Base-by-base conservation (phyloP, 2,888 invertebrate genomes). In the Scaptomyza flava region DNA sequence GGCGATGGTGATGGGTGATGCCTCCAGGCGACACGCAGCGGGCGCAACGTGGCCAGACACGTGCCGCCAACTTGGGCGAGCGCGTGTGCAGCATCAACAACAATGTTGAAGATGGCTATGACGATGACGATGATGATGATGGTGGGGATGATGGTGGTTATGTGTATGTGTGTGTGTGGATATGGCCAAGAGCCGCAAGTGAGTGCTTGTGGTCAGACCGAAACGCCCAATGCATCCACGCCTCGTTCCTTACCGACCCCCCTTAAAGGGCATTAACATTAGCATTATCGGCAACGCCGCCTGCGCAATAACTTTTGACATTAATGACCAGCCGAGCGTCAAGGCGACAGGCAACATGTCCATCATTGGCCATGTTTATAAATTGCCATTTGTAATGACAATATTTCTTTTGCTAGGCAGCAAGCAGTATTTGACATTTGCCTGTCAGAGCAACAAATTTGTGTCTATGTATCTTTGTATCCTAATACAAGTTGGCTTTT, bases 291-390 rank as follows among this genome's bases (percentile, higher is more conserved):
- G 56, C 64, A 54, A 58, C 52, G 78, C 79, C 84, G 82, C 85
- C 87, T 81, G 85, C 75, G 89, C 82, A 84, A 89, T 89, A 82
- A 82, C 82, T 82, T 82, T 87, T 89, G 82, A 87, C 83, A 86
- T 84, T 84, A 84, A 84, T 84, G 89, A 74, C 79, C 85, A 65
- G 43, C 56, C 64, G 60, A 70, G 57, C 60, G 42, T 27, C 27
- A 27, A 27, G 52, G 53, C 60, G 56, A 61, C 42, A 57, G 72
- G 41, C 48, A 30, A 45, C 81, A 64, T 78, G 79, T 83, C 84
- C 79, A 81, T 71, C 70, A 65, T 70, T 66, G 71, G 72, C 65
- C 82, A 71, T 72, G 69, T 78, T 86, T 87, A 69, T 84, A 77
- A 83, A 80, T 83, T 87, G 89, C 68, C 87, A 81, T 83, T 89